These are phyloP conservation scores for Eumaeus atala DNA, from an alignment of 1,140 invertebrate genomes.

Conservation along the genomic window DNA sequence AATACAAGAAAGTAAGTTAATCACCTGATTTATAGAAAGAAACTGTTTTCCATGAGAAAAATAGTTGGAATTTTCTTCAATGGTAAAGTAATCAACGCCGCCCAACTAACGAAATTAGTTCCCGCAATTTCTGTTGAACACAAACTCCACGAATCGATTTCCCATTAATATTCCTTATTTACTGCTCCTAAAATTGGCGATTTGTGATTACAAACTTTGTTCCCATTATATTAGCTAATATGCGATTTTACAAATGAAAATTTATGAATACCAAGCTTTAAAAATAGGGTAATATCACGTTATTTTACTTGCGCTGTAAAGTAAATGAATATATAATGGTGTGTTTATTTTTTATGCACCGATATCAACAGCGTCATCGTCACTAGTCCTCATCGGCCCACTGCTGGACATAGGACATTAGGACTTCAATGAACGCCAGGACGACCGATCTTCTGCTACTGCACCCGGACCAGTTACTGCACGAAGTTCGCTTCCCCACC, in stretches of 20 bases:
- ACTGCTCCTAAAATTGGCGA: conserved; percentile 10
- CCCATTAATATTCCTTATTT: conserved; percentile 10
- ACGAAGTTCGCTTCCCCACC: too few relatives aligned
- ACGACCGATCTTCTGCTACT: too few relatives aligned
- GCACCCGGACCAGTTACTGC: too few relatives aligned
- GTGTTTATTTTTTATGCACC: too few relatives aligned
- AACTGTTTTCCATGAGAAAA: not conserved
- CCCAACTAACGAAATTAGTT: conserved; percentile 7
- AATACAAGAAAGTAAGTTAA: not conserved
- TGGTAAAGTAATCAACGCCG: conserved; percentile 1
- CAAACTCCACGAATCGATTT: conserved; percentile 6
- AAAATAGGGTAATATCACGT: too few relatives aligned
- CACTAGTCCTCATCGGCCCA: too few relatives aligned
- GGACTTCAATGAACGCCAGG: too few relatives aligned
- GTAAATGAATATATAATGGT: too few relatives aligned
- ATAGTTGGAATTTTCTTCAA: not conserved
- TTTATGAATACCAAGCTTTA: too few relatives aligned
- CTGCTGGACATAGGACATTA: too few relatives aligned
- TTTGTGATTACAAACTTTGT: conserved; percentile 8
- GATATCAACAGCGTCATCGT: too few relatives aligned
- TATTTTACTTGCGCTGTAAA: too few relatives aligned
- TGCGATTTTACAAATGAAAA: conserved; percentile 2
- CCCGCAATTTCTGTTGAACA: not conserved
- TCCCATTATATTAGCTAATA: conserved; percentile 3
- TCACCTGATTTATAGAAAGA: not conserved